Evolutionary conservation across 2,113 vertebrate genomes (phyloP), one percentile per base, ranked within the genome.

Genomic region (Daubentonia madagascariensis): DNA sequence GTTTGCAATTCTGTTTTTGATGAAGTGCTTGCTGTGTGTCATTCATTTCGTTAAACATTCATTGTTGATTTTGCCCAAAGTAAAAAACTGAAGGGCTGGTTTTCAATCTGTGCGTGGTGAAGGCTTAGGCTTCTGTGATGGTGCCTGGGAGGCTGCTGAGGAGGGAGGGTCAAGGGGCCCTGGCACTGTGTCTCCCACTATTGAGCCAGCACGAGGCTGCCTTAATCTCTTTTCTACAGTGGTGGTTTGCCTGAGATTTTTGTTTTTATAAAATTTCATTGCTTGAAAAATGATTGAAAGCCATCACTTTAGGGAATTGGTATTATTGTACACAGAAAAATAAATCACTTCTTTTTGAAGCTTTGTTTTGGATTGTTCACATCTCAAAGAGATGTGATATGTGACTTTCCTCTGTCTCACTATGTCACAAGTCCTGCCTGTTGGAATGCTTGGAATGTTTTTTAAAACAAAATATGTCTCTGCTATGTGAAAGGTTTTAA

Each of bases 301-400:
- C n/a, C 63, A 25, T 88, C 72, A 76, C 43, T 65, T 96, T 80
- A 89, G 73, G 87, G 43, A 92, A 80, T 45, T 72, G 45, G 8
- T 86, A 12, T 88, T 93, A 61, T 20, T 70, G 10, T 91, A 9
- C 18, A 81, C 45, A 81, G 84, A 57, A 95, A 85, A 81, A 79
- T 48, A 93, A 93, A 85, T 85, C 50, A 48, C 43, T 93, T 85
- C 37, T 94, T 91, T 97, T 54, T 80, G 76, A 96, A 79, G 65
- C 54, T 37, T 91, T 45, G 14, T 63, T 94, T 94, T 70, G 93
- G 35, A 93, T 89, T 89, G 40, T 63, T 91, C 61, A 25, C 17
- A 14, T 88, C 76, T 92, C 61, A 40, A 75, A 54, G 85, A 86
- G 72, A 68, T 83, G 40, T 91, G 85, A 85, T 94, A 59, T 59